Percentiles rank a stretch among this genome's conserved stretches.
These are phyloP conservation scores for Microvelia longipes DNA, from an alignment of 1,140 invertebrate genomes.

Conservation along the genomic window DNA sequence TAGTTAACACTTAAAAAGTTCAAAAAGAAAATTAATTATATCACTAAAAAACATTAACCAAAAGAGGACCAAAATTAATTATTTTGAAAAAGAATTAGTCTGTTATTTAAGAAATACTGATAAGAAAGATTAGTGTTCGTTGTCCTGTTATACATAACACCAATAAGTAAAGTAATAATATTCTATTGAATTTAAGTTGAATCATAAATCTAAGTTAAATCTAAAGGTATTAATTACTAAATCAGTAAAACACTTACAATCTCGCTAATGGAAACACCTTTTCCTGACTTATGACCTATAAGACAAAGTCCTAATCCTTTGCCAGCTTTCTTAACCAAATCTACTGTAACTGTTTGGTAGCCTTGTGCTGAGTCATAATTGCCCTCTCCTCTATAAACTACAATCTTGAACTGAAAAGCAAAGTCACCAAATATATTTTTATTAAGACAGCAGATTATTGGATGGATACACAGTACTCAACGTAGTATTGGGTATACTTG, in stretches of 20 bases:
- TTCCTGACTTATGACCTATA: constrained; percentile 68
- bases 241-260: constrained; percentile 48
- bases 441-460: too few relatives aligned
- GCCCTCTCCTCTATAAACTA: constrained; percentile 72
- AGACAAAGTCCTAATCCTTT: constrained; percentile 85
- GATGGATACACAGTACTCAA: neutral
- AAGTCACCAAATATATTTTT: too few relatives aligned
- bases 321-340: constrained; percentile 79
- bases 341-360: constrained; percentile 75
- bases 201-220: neutral
- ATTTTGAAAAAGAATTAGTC: too few relatives aligned
- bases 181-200: neutral
- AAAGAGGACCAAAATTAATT: too few relatives aligned
- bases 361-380: constrained; percentile 36
- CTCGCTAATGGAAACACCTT: constrained; percentile 87
- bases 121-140: too few relatives aligned
- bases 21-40: too few relatives aligned
- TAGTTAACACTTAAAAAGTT: too few relatives aligned
- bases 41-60: too few relatives aligned
- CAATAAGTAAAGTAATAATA: neutral
- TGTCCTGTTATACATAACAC: neutral
- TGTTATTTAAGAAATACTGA: too few relatives aligned
- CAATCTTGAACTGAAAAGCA: constrained; percentile 66
- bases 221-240: neutral
- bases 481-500: neutral